phyloP scores from a whole-genome alignment of 1,140 invertebrate genomes.

The Ips nitidus region DNA sequence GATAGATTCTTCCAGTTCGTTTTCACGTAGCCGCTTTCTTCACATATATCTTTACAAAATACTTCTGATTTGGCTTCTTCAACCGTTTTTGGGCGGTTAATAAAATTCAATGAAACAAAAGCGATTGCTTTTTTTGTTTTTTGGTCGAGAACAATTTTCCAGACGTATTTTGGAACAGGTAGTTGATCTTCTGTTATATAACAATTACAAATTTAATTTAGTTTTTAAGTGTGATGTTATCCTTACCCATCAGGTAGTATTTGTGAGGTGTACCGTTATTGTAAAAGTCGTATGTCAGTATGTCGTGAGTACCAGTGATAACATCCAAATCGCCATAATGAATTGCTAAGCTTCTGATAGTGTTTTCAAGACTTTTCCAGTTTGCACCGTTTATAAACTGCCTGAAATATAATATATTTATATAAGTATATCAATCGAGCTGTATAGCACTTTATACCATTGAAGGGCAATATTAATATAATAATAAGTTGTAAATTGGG shows the following conservation, averaged over 20 bases:
- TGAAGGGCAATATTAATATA: conserved; percentile 59
- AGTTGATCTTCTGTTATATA: conserved; percentile 38
- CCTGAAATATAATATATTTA: conserved; percentile 39
- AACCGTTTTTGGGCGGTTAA: conserved; percentile 54
- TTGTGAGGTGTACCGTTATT: conserved; percentile 17
- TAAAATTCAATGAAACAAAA: conserved; percentile 49
- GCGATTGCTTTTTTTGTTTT: conserved; percentile 50
- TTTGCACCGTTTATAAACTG: conserved; percentile 55
- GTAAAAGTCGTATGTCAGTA: conserved; percentile 44
- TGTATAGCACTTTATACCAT: conserved; percentile 47
- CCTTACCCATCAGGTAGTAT: no score
- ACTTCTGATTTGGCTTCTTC: conserved; percentile 22
- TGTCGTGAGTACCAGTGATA: conserved; percentile 52
- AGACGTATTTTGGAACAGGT: conserved; percentile 54
- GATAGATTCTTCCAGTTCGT: conserved; percentile 41
- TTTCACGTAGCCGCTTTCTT: conserved; percentile 41
- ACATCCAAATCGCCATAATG: conserved; percentile 45
- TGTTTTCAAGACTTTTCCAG: conserved; percentile 55
- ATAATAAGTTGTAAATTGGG: conserved; percentile 57
- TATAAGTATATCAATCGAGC: background rate
- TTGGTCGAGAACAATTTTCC: conserved; percentile 54
- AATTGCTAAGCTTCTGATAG: conserved; percentile 47
- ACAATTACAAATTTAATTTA: background rate
- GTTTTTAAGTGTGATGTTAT: background rate
- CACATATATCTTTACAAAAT: conserved; percentile 52